Evolutionary conservation across 1,140 invertebrate genomes (phyloP).

Genomic region (Drosophila mojavensis): DNA sequence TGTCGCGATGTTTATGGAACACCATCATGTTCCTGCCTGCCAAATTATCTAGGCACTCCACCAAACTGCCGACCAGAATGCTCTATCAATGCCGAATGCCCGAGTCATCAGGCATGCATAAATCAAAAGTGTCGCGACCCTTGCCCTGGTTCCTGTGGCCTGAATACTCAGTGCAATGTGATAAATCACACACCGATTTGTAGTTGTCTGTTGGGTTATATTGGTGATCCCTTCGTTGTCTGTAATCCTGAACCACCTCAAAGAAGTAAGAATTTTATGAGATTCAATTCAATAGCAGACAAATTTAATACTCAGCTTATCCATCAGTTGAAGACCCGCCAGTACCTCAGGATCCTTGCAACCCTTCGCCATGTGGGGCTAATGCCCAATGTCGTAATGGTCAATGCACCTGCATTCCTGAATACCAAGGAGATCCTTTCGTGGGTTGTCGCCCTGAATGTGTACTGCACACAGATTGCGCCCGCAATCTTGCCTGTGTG

Average conservation of each 20-base stretch:
- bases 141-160: conserved; percentile 91
- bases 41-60: conserved; percentile 90
- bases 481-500: conserved; percentile 89
- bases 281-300: background rate
- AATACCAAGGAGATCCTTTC: conserved; percentile 88
- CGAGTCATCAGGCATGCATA: conserved; percentile 91
- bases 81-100: conserved; percentile 92
- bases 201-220: conserved; percentile 88
- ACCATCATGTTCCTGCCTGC: conserved; percentile 91
- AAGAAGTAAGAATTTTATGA: conserved; percentile 56
- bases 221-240: conserved; percentile 90
- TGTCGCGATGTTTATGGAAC: conserved; percentile 89
- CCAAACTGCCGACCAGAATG: conserved; percentile 93
- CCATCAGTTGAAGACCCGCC: conserved; percentile 57
- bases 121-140: conserved; percentile 92
- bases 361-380: conserved; percentile 91
- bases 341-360: conserved; percentile 86
- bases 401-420: conserved; percentile 81
- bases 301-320: background rate
- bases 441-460: conserved; percentile 92
- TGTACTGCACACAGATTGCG: conserved; percentile 92
- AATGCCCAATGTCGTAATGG: conserved; percentile 71
- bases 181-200: conserved; percentile 94
- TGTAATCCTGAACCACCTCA: conserved; percentile 84
- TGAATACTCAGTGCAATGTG: conserved; percentile 91